These are phyloP conservation scores for Brachypodius melanocephalos DNA, from an alignment of 2,113 vertebrate genomes.

Conservation along the genomic window DNA sequence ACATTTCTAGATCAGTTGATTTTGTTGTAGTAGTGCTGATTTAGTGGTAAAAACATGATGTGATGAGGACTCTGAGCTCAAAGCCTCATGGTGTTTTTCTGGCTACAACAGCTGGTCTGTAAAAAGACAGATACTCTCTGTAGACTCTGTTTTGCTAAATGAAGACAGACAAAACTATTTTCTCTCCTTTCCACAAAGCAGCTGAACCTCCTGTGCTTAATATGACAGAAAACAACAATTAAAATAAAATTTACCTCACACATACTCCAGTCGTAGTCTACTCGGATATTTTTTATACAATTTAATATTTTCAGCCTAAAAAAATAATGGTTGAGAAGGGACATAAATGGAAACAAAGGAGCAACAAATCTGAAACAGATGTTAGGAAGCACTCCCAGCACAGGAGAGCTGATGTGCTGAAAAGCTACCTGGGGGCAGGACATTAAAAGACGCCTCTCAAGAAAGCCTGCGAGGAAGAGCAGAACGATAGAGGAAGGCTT, in stretches of 20 bases:
- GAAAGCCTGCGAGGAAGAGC: not conserved
- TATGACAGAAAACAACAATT: slow-evolving; percentile 21
- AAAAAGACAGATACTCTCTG: not conserved
- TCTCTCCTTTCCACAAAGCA: not conserved
- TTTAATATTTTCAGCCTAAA: slow-evolving; percentile 40
- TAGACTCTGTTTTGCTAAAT: not conserved
- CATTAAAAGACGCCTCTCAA: not conserved
- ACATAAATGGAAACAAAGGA: slow-evolving; percentile 48
- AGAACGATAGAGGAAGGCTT: not conserved
- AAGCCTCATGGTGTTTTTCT: not conserved
- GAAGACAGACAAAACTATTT: slow-evolving; percentile 4
- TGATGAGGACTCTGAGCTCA: not conserved
- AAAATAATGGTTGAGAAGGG: slow-evolving; percentile 29
- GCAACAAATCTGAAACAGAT: slow-evolving; percentile 61
- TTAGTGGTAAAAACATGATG: not conserved
- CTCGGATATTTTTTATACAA: not conserved
- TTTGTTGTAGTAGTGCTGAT: not conserved
- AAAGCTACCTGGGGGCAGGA: slow-evolving; percentile 42
- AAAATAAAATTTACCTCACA: slow-evolving; percentile 21
- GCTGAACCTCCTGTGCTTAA: not conserved
- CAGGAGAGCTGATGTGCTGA: slow-evolving; percentile 48
- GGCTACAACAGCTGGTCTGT: not conserved
- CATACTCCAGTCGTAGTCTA: not conserved
- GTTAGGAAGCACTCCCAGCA: slow-evolving; percentile 38
- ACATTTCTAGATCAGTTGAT: not conserved